Evolutionary conservation across 1,140 invertebrate species (phyloP), one percentile per base, ranked within the genome.

Genomic region (Plutomurus gul): DNA sequence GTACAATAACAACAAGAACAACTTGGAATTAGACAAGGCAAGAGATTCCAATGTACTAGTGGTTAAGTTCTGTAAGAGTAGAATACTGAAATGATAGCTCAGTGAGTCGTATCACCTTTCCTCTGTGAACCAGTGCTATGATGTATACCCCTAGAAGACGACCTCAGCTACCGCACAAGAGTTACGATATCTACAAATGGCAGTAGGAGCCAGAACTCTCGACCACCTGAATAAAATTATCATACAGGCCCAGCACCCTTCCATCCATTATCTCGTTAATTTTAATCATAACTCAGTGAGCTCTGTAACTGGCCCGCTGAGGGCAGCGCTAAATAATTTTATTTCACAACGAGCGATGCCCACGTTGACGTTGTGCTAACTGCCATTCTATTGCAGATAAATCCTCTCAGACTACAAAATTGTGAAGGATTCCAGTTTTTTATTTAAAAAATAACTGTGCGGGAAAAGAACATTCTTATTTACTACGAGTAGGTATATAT

Each of bases 241-340:
- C 51, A 60, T 60, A 60, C 11, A 60, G 51, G 51, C 51, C 22
- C 51, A 60, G 51, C 51, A 60, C 51, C 51, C 51, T 30, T 30
- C 27, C 51, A 27, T 60, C 27, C 51, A 30, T 60, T 60, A 60
- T 60, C 51, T 60, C 51, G 51, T 25, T 60, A 60, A 60, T 60
- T 60, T 60, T 60, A 60, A 60, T 60, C 51, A 60, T 60, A 60
- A 60, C 51, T 60, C 51, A 60, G 51, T 60, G 11, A 60, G 51
- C 16, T 36, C 51, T 33, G 10, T 11, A 11, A 27, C 20, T 60
- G 10, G 25, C 51, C 51, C 18, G 51, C 51, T 60, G 51, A 33
- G 51, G 51, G 51, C 27, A 60, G 27, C 25, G 51, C 51, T 60
- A 60, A 60, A 60, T 60, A 60, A 60, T 60, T 65, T 36, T 30